Base-by-base conservation (phyloP, 2,888 invertebrate species). In the Sthenelais limicola region DNA sequence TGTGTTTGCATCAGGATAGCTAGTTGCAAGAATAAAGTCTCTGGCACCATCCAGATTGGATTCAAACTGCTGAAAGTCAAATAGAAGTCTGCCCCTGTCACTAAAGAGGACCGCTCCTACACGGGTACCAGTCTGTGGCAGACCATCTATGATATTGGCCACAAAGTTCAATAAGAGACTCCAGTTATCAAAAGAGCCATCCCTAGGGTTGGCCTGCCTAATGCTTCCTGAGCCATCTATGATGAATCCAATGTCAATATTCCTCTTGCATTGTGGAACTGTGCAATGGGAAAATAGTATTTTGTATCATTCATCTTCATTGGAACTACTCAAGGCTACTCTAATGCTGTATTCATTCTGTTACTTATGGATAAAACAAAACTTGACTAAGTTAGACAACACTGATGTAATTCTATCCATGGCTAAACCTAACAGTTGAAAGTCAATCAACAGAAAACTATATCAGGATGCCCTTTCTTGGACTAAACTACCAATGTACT, bases 1-100 rank as follows among this genome's bases (percentile, higher is more conserved):
- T 1, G 76, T 75, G 47, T 68, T 73, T 1, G 72, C 74, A 0
- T 67, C 69, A 26, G 28, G 38, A 48, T 76, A 76, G 7, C 49
- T 38, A 32, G 74, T 74, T 12, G 21, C 15, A 21, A 24, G n/a
- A 28, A 75, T 73, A 9, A 49, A 54, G n/a, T 26, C 43, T 49
- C 28, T 43, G 62, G 74, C 51, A 21, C 47, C 15, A 51, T 74
- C 35, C n/a, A 74, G 38, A 28, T 54, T 35, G 28, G 26, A 52
- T n/a, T 52, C n/a, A 32, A 48, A 47, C 32, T 56, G 12, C 48
- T 74, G 28, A n/a, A 74, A 30, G 7, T 32, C 5, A 32, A 54
- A 54, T 5, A 54, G 54, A 5, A 54, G 54, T 28, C 32, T 7
- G 28, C 54, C 54, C 5, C n/a, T 5, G 32, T 54, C 30, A 54